Conservation (phyloP, 2,888 invertebrate genomes). For the Dryobotodes eremita region DNA sequence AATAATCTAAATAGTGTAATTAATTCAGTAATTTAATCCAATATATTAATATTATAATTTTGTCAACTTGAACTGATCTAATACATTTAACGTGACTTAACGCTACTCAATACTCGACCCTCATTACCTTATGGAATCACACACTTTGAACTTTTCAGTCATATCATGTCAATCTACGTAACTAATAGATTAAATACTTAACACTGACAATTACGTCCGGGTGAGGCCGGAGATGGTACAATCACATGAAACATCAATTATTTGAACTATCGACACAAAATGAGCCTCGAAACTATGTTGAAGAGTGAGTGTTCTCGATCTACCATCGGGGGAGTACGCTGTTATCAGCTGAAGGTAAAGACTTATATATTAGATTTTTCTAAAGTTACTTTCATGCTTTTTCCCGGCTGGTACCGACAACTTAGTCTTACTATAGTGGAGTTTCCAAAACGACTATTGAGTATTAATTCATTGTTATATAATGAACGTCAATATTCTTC, state of each 20-base stretch:
- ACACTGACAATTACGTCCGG: conserved; percentile 50
- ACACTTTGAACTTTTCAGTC: conserved; percentile 83
- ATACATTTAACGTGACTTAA: conserved; percentile 68
- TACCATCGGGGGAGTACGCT: background rate
- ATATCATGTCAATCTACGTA: conserved; percentile 72
- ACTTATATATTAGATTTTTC: background rate
- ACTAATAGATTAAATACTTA: conserved; percentile 66
- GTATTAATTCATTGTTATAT: conserved; percentile 43
- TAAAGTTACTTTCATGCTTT: background rate
- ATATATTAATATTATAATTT: conserved; percentile 53
- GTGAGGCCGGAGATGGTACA: conserved; percentile 55
- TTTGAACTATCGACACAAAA: conserved; percentile 68
- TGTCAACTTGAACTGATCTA: conserved; percentile 51
- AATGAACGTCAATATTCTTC: conserved; percentile 30
- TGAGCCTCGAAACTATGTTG: conserved; percentile 30
- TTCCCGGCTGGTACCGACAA: conserved; percentile 31
- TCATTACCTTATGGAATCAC: conserved; percentile 73
- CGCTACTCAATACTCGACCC: conserved; percentile 71
- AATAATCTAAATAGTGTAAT: conserved; percentile 42
- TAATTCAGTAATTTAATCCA: conserved; percentile 47
- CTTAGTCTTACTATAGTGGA: conserved; percentile 25
- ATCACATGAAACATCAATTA: conserved; percentile 66
- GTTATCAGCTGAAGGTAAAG: background rate
- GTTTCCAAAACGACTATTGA: conserved; percentile 42
- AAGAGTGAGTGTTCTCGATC: background rate